Conservation (phyloP, 2,888 invertebrate genomes). For the Xylocampa areola region DNA sequence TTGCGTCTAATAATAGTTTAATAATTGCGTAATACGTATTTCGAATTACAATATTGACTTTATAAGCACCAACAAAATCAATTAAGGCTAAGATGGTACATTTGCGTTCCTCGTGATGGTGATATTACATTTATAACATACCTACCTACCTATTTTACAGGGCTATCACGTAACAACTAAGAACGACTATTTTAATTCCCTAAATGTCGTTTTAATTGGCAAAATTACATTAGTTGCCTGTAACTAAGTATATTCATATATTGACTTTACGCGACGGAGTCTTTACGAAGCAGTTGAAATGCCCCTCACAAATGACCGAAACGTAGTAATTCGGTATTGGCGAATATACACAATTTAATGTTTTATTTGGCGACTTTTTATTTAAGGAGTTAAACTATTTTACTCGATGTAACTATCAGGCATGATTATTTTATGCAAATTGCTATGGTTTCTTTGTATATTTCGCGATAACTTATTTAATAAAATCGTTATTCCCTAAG, state of each 20-base stretch:
- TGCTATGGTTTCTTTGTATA: constrained; percentile 7
- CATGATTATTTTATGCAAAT: background rate
- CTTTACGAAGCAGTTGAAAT: too few species aligned
- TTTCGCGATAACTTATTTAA: constrained; percentile 24
- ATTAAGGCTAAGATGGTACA: constrained; percentile 14
- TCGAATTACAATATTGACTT: constrained; percentile 42
- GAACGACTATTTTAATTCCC: background rate
- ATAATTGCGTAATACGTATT: constrained; percentile 23
- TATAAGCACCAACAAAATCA: constrained; percentile 58
- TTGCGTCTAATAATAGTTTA: constrained; percentile 5
- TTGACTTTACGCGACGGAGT: constrained; percentile 21
- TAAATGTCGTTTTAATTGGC: background rate
- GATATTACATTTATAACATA: constrained; percentile 5
- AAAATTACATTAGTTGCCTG: too few species aligned
- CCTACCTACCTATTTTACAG: too few species aligned
- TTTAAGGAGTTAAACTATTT: constrained; percentile 1
- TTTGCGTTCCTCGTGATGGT: constrained; percentile 6
- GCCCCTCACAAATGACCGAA: too few species aligned
- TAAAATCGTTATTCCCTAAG: constrained; percentile 49
- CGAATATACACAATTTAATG: too few species aligned
- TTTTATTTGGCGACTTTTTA: too few species aligned
- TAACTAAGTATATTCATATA: constrained; percentile 3
- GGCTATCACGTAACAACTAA: background rate
- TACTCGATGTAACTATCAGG: too few species aligned
- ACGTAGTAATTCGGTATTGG: too few species aligned